phyloP scores from a whole-genome alignment of 2,797 vertebrate genomes.

The Syngnathus acus region DNA sequence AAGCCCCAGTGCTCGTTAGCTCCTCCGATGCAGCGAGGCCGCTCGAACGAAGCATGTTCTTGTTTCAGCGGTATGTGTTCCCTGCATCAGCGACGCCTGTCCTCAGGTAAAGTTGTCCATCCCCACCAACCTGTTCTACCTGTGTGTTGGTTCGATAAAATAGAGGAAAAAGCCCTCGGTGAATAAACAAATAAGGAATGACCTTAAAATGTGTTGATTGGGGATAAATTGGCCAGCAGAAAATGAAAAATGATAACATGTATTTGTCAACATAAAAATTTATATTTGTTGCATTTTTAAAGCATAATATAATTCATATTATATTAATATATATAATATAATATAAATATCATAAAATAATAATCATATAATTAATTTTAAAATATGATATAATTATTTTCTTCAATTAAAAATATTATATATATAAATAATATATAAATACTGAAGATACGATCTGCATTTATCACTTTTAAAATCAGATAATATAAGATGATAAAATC shows the following conservation, averaged over 20 bases:
- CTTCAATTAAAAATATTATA: too few species aligned
- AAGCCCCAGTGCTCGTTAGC: conserved; percentile 79
- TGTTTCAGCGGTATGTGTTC: conserved; percentile 75
- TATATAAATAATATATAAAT: not conserved
- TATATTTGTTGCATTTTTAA: not conserved
- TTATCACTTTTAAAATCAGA: not conserved
- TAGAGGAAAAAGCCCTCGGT: not conserved
- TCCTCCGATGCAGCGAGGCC: conserved; percentile 70
- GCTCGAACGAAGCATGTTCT: conserved; percentile 67
- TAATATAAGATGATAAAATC: not conserved
- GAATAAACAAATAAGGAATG: not conserved
- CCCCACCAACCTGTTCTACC: not conserved
- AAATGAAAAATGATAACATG: not conserved
- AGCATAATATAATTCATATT: too few species aligned
- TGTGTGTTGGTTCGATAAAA: not conserved
- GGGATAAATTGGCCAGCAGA: not conserved
- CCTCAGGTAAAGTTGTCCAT: conserved; percentile 62
- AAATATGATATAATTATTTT: too few species aligned
- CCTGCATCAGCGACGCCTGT: conserved; percentile 74
- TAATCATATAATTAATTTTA: too few species aligned
- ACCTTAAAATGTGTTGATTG: not conserved
- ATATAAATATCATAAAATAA: too few species aligned
- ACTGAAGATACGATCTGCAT: not conserved
- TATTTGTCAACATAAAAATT: too few species aligned
- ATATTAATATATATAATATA: too few species aligned